Percentiles rank a stretch among this genome's conserved stretches.
Conservation (phyloP, 2,888 invertebrate species). For the Ellobium chinense region DNA sequence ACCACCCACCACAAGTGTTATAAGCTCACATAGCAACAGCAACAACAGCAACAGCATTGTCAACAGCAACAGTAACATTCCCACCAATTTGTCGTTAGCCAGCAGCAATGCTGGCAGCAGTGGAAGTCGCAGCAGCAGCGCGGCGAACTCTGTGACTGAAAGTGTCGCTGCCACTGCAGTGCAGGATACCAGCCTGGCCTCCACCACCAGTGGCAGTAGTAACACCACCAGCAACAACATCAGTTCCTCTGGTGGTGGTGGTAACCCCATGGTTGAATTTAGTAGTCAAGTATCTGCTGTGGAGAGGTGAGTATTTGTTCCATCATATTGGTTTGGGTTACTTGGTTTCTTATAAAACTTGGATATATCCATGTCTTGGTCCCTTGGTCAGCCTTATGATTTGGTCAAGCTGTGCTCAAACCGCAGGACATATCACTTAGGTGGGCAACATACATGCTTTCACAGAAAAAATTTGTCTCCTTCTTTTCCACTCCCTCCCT, state of each 20-base stretch:
- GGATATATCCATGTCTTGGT: too few relatives aligned
- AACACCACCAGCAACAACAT: slow-evolving; percentile 9
- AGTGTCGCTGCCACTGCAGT: background rate
- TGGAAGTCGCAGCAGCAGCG: background rate
- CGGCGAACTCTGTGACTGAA: background rate
- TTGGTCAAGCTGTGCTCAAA: too few relatives aligned
- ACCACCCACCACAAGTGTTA: slow-evolving; percentile 2
- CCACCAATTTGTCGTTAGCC: background rate
- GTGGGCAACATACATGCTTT: too few relatives aligned
- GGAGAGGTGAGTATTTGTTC: slow-evolving; percentile 34
- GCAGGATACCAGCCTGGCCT: background rate
- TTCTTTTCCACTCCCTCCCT: too few relatives aligned
- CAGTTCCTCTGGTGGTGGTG: background rate
- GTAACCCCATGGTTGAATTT: slow-evolving; percentile 10
- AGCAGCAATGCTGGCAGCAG: background rate
- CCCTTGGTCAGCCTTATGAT: too few relatives aligned
- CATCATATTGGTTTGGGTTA: too few relatives aligned
- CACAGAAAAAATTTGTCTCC: too few relatives aligned
- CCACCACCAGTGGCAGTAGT: background rate
- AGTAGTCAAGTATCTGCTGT: background rate
- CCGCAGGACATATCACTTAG: too few relatives aligned
- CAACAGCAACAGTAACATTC: background rate
- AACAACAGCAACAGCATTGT: slow-evolving; percentile 14
- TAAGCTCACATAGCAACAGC: background rate
- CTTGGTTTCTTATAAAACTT: too few relatives aligned